phyloP scores from a whole-genome alignment of 2,113 vertebrate genomes.

The Brachypteracias leptosomus region DNA sequence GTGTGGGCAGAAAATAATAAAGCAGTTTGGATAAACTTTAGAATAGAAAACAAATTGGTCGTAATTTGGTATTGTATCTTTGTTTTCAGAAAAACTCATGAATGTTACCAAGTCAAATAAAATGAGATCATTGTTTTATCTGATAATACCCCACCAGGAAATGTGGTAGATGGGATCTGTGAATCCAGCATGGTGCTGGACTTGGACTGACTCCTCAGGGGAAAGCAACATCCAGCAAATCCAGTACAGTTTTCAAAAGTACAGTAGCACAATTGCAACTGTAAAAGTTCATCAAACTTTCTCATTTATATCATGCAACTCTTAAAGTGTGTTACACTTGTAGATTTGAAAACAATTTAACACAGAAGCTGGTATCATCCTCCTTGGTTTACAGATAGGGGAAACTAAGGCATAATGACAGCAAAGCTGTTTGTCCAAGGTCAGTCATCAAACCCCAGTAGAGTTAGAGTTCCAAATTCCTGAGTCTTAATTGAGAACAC shows the following conservation, averaged over 20 bases:
- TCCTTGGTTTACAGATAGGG: background rate
- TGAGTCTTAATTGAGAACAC: background rate
- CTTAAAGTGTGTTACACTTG: background rate
- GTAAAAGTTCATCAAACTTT: background rate
- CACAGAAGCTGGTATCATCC: background rate
- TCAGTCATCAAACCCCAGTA: background rate
- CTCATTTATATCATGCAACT: background rate
- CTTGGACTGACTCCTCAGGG: background rate
- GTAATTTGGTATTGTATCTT: background rate
- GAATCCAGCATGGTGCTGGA: background rate
- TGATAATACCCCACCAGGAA: background rate
- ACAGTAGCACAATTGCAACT: background rate
- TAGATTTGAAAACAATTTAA: background rate
- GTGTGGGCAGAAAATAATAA: background rate
- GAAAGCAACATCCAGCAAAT: background rate
- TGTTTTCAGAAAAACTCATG: background rate
- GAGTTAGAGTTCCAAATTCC: background rate
- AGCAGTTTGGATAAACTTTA: background rate
- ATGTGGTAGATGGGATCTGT: background rate
- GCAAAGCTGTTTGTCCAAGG: background rate
- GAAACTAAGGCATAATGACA: background rate
- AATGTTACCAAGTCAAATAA: background rate
- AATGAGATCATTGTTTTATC: background rate
- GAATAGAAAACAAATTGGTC: background rate
- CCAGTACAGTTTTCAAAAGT: background rate